A percentile compares a stretch with the other conserved stretches of the same genome.
Evolutionary conservation across 2,888 invertebrate genomes (phyloP).

Genomic region (Pristionchus arcanus): DNA sequence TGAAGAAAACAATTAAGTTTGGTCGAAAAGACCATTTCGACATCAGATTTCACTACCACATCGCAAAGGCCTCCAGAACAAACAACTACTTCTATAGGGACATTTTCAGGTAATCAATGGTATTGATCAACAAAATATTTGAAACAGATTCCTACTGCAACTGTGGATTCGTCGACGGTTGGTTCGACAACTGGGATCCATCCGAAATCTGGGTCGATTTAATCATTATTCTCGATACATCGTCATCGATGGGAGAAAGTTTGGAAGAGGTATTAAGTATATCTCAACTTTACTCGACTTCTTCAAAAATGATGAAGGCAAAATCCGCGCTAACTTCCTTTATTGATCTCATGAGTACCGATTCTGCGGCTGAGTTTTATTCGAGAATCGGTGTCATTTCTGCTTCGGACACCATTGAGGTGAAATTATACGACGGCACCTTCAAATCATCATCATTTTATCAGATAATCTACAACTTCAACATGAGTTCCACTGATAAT

Average conservation of each 20-base stretch:
- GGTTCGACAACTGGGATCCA: neutral
- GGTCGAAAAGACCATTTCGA: no score
- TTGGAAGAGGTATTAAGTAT: constrained; percentile 14
- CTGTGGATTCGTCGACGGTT: neutral
- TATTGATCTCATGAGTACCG: constrained; percentile 8
- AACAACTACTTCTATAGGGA: neutral
- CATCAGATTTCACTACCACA: no score
- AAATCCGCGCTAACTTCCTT: neutral
- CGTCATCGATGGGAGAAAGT: constrained; percentile 28
- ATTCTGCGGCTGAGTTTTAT: neutral
- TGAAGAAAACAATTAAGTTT: no score
- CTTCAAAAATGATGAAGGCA: neutral
- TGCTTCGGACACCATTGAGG: constrained; percentile 18
- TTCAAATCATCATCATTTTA: neutral
- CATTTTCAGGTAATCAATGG: neutral
- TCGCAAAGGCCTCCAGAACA: no score
- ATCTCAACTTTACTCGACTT: neutral
- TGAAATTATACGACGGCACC: neutral
- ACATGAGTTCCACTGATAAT: constrained; percentile 1
- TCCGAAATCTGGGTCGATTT: constrained; percentile 20
- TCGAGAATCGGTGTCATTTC: constrained; percentile 22
- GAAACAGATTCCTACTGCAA: neutral
- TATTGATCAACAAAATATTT: neutral
- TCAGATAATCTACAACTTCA: constrained; percentile 9
- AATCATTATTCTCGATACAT: neutral